Base-by-base conservation (phyloP, 2,113 vertebrate genomes). In the Periophthalmus modestus region DNA sequence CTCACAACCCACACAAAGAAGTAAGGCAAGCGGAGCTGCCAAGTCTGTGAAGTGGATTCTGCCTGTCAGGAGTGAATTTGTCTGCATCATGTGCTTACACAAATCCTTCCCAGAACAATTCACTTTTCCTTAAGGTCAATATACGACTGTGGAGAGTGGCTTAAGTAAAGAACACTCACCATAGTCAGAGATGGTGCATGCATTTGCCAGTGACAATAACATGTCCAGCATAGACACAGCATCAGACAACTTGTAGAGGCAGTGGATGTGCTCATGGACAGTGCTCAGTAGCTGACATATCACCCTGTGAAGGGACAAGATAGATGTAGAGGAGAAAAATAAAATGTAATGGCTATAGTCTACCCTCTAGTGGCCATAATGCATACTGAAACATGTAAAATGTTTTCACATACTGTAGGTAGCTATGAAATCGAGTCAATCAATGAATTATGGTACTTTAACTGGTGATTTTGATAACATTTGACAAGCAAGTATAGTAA, bases 151-250 rank as follows among this genome's bases (percentile, higher is more conserved):
- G 23, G 69, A 50, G 50, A 66, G 36, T 59, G 43, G 66, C 14
- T 21, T 43, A 14, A 5, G 73, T 21, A 55, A 36, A 12, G 63
- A 23, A 69, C 70, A 83, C 91, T 91, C 87, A 96, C 96, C 96
- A 1, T 98, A 98, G 82, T 98, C 95, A n/a, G 96, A 98, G 79
- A 97, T 89, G 57, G 96, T 97, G 85, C 97, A 98, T 34, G 94
- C 92, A 2, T 96, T 95, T 72, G 97, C 97, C 84, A 99, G 95
- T 0, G 98, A 96, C 48, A 97, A 93, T 78, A 99, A 86, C 97
- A 98, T 98, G 80, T 99, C 97, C 91, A 99, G 91, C 96, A 98
- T 96, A 10, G 98, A 99, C 11, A 98, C 96, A 4, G 95, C 92
- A 82, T 99, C 96, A 5, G 96, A 96, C 15, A 99, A 94, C 88